Conservation (phyloP, 2,888 invertebrate genomes). For the Oscheius myriophilus region DNA sequence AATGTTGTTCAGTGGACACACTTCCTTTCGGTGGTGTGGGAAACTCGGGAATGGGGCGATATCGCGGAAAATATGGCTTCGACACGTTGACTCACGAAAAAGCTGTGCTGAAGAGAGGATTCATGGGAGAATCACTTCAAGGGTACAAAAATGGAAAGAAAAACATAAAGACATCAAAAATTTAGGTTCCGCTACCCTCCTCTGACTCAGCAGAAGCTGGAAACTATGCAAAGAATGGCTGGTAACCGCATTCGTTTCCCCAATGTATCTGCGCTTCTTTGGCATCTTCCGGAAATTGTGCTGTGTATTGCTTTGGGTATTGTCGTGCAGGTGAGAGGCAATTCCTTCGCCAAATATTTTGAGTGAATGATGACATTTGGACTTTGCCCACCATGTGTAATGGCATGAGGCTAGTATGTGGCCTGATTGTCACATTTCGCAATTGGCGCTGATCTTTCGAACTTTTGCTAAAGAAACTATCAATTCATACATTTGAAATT, state of each 20-base stretch:
- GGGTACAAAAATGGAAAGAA: conserved; percentile 37
- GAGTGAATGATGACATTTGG: too few species aligned
- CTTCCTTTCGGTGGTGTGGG: conserved; percentile 98
- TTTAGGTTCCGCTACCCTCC: conserved; percentile 64
- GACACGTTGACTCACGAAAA: conserved; percentile 94
- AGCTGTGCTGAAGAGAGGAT: conserved; percentile 71
- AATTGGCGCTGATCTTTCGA: too few species aligned
- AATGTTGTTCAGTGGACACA: conserved; percentile 80
- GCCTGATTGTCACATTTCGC: too few species aligned
- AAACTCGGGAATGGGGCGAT: conserved; percentile 87
- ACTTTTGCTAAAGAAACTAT: too few species aligned
- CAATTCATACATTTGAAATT: too few species aligned
- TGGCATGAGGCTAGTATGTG: too few species aligned
- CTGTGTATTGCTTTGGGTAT: conserved; percentile 45
- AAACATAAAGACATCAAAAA: conserved; percentile 27
- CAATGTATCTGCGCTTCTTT: conserved; percentile 25
- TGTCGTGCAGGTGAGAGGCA: conserved; percentile 39
- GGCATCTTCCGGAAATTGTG: conserved; percentile 42
- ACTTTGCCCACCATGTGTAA: too few species aligned
- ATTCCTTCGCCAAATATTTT: too few species aligned
- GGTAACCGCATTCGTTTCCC: conserved; percentile 38
- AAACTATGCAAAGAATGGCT: conserved; percentile 49
- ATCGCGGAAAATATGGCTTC: conserved; percentile 86
- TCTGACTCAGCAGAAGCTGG: conserved; percentile 53
- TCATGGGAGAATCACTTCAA: conserved; percentile 63